These are phyloP conservation scores for Apostichopus japonicus DNA, from an alignment of 35 echinoderm and acorn worm species.

Conservation along the genomic window DNA sequence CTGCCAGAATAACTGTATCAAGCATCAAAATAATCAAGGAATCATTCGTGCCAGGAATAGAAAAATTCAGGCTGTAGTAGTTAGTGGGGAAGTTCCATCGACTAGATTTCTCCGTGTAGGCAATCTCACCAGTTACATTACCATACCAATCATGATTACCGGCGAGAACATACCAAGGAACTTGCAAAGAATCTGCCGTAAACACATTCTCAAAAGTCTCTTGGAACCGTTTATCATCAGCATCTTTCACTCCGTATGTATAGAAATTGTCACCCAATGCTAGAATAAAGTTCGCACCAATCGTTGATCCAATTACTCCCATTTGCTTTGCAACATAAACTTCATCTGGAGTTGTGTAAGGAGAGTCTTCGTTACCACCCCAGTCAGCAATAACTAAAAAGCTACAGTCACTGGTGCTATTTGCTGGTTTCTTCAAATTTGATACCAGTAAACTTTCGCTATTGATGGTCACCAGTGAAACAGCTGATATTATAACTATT, in stretches of 20 bases:
- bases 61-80: slow-evolving; percentile 73
- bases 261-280: slow-evolving; percentile 75
- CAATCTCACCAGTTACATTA: slow-evolving; percentile 57
- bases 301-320: slow-evolving; percentile 48
- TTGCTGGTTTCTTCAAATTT: background rate
- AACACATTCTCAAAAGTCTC: slow-evolving; percentile 71
- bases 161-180: slow-evolving; percentile 61
- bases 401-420: background rate
- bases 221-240: slow-evolving; percentile 56
- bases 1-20: slow-evolving; percentile 84
- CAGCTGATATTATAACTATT: background rate
- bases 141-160: slow-evolving; percentile 73
- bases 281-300: slow-evolving; percentile 51
- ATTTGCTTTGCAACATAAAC: slow-evolving; percentile 61
- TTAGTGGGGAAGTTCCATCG: slow-evolving; percentile 74
- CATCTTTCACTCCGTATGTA: slow-evolving; percentile 57
- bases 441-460: background rate
- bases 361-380: slow-evolving; percentile 54
- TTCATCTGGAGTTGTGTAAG: slow-evolving; percentile 61
- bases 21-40: slow-evolving; percentile 86
- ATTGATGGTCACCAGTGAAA: background rate
- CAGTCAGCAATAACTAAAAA: slow-evolving; percentile 66
- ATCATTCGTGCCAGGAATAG: slow-evolving; percentile 68
- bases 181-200: slow-evolving; percentile 62
- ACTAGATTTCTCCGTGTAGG: slow-evolving; percentile 54